Conservation (phyloP, 2,888 invertebrate genomes). For the Pterostichus niger region DNA sequence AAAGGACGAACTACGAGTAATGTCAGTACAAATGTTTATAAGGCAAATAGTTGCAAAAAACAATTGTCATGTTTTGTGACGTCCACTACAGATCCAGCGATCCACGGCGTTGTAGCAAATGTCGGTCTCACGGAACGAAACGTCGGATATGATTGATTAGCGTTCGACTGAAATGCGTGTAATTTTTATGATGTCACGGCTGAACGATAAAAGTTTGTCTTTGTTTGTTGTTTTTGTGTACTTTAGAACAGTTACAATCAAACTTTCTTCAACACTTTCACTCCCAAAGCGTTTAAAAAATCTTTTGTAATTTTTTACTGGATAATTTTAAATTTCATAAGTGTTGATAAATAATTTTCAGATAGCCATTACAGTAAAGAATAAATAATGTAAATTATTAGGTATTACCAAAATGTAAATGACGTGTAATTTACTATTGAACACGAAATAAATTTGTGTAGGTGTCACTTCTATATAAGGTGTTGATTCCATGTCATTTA, state of each 20-base stretch:
- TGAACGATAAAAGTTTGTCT: slow-evolving; percentile 62
- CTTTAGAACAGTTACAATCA: slow-evolving; percentile 31
- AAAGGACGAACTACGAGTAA: slow-evolving; percentile 24
- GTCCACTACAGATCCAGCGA: slow-evolving; percentile 1
- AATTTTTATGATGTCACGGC: slow-evolving; percentile 65
- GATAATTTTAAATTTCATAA: slow-evolving; percentile 5
- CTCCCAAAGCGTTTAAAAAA: background rate
- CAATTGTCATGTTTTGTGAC: slow-evolving; percentile 31
- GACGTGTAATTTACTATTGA: slow-evolving; percentile 24
- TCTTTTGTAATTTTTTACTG: slow-evolving; percentile 5
- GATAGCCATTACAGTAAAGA: no score
- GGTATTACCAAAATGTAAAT: slow-evolving; percentile 22
- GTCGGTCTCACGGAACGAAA: slow-evolving; percentile 12
- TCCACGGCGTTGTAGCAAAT: background rate
- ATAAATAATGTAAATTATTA: slow-evolving; percentile 1
- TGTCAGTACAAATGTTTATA: slow-evolving; percentile 46
- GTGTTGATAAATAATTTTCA: no score
- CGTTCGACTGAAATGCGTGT: slow-evolving; percentile 62
- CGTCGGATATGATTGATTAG: slow-evolving; percentile 61
- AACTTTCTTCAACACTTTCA: slow-evolving; percentile 37
- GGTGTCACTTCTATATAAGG: slow-evolving; percentile 15
- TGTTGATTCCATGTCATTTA: slow-evolving; percentile 13
- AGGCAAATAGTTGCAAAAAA: slow-evolving; percentile 53
- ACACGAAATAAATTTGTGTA: slow-evolving; percentile 10
- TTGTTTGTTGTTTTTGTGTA: slow-evolving; percentile 58